Percentiles rank a stretch among this genome's conserved stretches.
Evolutionary conservation across 2,113 vertebrate genomes (phyloP).

Genomic region (Rissa tridactyla): DNA sequence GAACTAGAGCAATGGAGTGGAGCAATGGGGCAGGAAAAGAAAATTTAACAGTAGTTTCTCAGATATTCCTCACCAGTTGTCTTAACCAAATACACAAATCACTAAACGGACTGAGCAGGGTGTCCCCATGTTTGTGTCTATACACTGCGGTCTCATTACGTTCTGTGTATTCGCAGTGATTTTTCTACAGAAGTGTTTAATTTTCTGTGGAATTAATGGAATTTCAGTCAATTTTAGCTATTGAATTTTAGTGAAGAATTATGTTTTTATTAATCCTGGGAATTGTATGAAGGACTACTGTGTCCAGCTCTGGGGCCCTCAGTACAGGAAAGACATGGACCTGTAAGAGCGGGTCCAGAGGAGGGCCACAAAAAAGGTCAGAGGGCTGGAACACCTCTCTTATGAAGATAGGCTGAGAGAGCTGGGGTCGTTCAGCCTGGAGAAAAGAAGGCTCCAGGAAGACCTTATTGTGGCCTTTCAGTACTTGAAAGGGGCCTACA

Average conservation of each 20-base stretch:
- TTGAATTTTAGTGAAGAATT: background rate
- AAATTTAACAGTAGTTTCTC: background rate
- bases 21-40: background rate
- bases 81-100: background rate
- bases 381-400: background rate
- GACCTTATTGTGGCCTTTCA: background rate
- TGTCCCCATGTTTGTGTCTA: background rate
- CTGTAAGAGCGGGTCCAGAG: background rate
- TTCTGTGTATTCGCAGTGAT: background rate
- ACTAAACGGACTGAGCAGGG: background rate
- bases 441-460: background rate
- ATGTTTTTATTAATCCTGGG: conserved; percentile 15
- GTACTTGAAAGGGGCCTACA: background rate
- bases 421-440: background rate
- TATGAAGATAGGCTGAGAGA: background rate
- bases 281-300: background rate
- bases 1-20: background rate
- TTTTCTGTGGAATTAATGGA: background rate
- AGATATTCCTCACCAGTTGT: background rate
- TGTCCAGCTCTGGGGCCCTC: background rate
- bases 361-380: background rate
- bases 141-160: background rate
- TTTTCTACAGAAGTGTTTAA: background rate
- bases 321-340: background rate
- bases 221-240: background rate